Conservation (phyloP, 2,113 vertebrate species). For the Mormyrus lacerda region DNA sequence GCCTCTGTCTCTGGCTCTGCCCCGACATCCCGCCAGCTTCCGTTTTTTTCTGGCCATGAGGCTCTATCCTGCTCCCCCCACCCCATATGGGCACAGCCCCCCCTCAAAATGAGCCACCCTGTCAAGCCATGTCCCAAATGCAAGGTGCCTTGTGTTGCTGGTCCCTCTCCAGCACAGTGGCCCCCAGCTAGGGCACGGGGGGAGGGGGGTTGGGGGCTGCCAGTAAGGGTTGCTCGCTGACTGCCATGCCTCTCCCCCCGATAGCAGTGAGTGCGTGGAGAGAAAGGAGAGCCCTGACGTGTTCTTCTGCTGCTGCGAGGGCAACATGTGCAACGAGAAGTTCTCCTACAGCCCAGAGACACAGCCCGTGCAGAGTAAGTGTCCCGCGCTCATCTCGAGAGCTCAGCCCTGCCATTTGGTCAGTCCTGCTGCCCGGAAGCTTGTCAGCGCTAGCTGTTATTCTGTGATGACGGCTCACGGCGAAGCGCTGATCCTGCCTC, state of each 20-base stretch:
- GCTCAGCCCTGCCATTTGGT: not conserved
- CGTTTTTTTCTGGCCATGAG: not conserved
- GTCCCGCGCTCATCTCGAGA: not conserved
- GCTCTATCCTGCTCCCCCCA: not conserved
- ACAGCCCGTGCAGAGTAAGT: constrained; percentile 74
- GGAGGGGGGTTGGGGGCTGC: not conserved
- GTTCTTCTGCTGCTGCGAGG: constrained; percentile 94
- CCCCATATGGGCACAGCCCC: not conserved
- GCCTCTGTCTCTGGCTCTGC: not conserved
- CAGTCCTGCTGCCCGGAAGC: not conserved
- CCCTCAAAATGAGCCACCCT: not conserved
- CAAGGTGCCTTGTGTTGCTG: not conserved
- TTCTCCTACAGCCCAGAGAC: constrained; percentile 78
- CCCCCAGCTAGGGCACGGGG: no score
- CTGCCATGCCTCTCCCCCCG: not conserved
- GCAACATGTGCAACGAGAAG: constrained; percentile 80
- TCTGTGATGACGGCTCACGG: no score
- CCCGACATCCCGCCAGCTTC: not conserved
- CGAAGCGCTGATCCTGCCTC: not conserved
- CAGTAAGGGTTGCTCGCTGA: not conserved
- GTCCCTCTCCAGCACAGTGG: not conserved
- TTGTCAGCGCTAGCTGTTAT: not conserved
- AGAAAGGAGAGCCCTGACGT: constrained; percentile 85
- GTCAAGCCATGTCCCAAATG: not conserved
- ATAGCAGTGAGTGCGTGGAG: constrained; percentile 81